Evolutionary conservation across 2,113 vertebrate species (phyloP).

Genomic region (Entomyzon cyanotis): DNA sequence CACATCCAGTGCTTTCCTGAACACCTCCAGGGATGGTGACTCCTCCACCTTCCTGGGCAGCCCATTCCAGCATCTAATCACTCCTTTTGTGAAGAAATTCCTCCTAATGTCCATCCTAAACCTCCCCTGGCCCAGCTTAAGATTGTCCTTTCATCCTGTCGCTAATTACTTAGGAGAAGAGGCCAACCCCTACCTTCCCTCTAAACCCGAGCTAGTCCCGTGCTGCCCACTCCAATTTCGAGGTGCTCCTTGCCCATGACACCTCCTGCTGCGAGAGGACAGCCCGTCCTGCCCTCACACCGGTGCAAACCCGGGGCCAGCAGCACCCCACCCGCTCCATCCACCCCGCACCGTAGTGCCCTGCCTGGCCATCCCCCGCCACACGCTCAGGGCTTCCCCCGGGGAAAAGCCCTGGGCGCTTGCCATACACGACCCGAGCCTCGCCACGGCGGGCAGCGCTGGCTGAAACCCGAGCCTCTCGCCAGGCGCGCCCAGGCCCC

Average conservation of each 20-base stretch:
- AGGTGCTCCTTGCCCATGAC: neutral
- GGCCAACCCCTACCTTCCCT: too few relatives aligned
- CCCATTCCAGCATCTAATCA: neutral
- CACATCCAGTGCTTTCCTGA: neutral
- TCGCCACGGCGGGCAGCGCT: neutral
- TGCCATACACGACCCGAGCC: accelerated
- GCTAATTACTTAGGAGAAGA: neutral
- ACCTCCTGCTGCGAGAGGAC: neutral
- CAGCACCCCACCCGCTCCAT: neutral
- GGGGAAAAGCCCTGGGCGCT: accelerated
- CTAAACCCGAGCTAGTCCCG: neutral
- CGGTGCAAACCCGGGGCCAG: accelerated
- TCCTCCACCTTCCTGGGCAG: neutral
- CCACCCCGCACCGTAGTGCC: accelerated
- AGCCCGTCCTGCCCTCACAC: neutral
- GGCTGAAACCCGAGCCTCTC: accelerated
- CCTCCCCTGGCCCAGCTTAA: neutral
- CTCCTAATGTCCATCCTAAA: neutral
- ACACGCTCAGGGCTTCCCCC: neutral
- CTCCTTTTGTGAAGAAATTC: neutral
- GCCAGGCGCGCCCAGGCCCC: neutral
- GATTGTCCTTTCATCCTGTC: neutral
- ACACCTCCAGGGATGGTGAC: neutral
- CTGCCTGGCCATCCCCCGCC: accelerated
- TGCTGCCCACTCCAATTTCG: accelerated